phyloP scores from a whole-genome alignment of 2,797 vertebrate species.

The Epinephelus awoara region DNA sequence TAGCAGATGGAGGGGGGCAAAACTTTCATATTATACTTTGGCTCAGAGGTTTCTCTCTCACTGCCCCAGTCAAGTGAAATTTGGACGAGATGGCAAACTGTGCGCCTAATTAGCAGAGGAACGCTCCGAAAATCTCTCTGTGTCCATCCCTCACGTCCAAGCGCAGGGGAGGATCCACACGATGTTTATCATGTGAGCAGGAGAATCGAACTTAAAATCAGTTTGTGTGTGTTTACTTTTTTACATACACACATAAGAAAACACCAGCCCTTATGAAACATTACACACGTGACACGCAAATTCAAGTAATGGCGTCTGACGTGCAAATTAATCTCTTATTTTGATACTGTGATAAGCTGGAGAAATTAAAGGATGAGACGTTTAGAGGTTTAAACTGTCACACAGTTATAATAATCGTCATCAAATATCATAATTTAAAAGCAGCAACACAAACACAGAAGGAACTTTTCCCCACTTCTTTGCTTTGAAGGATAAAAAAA shows the following conservation, averaged over 20 bases:
- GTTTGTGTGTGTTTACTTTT: neutral
- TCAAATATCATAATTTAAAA: neutral
- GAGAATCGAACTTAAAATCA: constrained; percentile 7
- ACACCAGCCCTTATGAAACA: too few relatives aligned
- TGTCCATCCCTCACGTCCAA: constrained; percentile 59
- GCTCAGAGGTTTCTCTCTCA: constrained; percentile 75
- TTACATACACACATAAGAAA: neutral
- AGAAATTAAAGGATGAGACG: neutral
- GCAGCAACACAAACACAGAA: neutral
- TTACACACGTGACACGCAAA: neutral
- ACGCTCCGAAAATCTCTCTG: constrained; percentile 52
- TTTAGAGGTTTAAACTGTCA: neutral
- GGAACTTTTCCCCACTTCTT: neutral
- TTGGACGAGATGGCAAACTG: constrained; percentile 72
- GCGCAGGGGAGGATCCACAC: constrained; percentile 40
- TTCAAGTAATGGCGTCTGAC: neutral
- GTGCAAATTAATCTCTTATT: neutral
- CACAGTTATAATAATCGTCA: neutral
- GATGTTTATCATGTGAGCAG: constrained; percentile 24
- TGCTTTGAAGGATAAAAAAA: neutral
- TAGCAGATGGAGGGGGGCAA: constrained; percentile 74
- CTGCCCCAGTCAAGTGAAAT: constrained; percentile 74
- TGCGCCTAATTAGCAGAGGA: constrained; percentile 72
- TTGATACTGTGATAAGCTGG: neutral
- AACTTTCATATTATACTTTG: constrained; percentile 74